These are phyloP conservation scores for Chloropsis hardwickii DNA, from an alignment of 2,113 vertebrate species.

Conservation along the genomic window DNA sequence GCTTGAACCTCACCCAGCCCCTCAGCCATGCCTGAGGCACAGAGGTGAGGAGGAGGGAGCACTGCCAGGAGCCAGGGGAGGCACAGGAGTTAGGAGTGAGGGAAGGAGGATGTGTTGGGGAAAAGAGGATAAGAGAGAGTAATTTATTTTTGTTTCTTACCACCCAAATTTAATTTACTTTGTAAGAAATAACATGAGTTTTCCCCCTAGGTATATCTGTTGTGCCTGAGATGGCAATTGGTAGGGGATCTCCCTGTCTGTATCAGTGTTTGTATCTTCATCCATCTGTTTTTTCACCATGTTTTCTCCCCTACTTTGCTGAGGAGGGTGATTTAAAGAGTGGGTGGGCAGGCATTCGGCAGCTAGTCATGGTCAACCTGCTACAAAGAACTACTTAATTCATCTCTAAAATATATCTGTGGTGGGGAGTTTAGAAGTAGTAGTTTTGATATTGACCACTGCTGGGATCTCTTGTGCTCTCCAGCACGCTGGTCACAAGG, in stretches of 20 bases:
- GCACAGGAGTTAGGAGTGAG: not conserved
- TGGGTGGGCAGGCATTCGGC: rapidly evolving
- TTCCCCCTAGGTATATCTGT: not conserved
- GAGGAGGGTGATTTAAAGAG: not conserved
- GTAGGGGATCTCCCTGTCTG: not conserved
- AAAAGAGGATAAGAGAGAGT: not conserved
- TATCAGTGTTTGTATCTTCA: not conserved
- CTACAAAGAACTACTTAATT: not conserved
- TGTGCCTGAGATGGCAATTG: not conserved
- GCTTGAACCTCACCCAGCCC: rapidly evolving
- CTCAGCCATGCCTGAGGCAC: rapidly evolving
- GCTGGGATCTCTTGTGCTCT: not conserved
- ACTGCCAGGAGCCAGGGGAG: not conserved
- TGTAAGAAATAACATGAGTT: not conserved
- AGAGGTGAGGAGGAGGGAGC: rapidly evolving
- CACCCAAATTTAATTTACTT: not conserved
- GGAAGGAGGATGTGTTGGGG: not conserved
- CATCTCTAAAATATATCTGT: not conserved
- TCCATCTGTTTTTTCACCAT: rapidly evolving
- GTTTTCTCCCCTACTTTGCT: not conserved
- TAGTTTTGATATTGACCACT: not conserved
- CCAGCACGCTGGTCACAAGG: rapidly evolving
- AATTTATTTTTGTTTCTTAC: not conserved
- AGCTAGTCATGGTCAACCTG: not conserved
- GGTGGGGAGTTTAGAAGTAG: not conserved